Evolutionary conservation across 2,797 vertebrate species (phyloP), one percentile per base, ranked within the genome.

Genomic region (Odontamblyopus lacepedii): DNA sequence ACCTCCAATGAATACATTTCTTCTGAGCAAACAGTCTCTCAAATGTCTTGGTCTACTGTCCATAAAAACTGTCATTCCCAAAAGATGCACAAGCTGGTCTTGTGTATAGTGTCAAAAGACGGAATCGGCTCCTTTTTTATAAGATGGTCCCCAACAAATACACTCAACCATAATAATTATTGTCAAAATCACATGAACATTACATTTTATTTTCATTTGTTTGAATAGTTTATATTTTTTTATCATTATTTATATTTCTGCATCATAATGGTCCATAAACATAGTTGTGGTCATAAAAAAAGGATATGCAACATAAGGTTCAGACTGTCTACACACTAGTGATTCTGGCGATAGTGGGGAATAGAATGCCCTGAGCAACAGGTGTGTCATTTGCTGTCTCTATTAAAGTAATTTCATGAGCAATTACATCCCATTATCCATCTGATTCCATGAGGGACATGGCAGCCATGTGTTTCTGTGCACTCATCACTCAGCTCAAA

Each of bases 341-440:
- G n/a, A 48, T 51, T 35, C 16, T 63, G 55, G 44, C 18, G 44
- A 69, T 60, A 51, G 15, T 62, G 15, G 80, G 78, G 84, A 85
- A 73, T 78, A 74, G n/a, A 66, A 64, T 59, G 18, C 76, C 66
- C 78, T 38, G 74, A 84, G 78, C 78, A 79, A 69, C 89, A 90
- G 87, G 86, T 92, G 89, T 85, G 78, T 72, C 27, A 35, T 80
- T 78, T 81, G 70, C 74, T 64, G 82, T 57, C 66, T 75, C 74
- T 77, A 90, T 87, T 89, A 84, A 27, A 48, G 64, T 77, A 15
- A 88, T 90, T 93, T 89, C 78, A 91, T 77, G 63, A 88, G 69
- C 85, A 92, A 91, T 91, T 91, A 83, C 64, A 83, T 82, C 74
- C 67, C 41, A 86, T 91, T 88, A 85, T 77, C 15, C 74, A 79